Percentiles rank a stretch among this genome's conserved stretches.
Conservation (phyloP, 2,113 vertebrate genomes). For the Perca flavescens region DNA sequence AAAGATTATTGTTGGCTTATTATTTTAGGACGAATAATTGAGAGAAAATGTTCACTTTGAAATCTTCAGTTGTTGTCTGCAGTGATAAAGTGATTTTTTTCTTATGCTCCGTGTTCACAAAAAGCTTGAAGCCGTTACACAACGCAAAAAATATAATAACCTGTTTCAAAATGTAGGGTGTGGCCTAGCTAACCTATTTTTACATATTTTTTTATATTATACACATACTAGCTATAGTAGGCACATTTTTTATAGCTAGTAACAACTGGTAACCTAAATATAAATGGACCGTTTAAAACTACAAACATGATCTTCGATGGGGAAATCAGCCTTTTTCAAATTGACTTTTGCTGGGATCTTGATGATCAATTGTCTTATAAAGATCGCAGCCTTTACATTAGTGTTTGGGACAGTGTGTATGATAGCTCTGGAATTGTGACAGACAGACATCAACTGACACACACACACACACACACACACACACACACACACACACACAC, state of each 20-base stretch:
- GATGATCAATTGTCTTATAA: neutral
- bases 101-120: neutral
- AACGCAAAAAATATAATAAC: neutral
- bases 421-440: constrained; percentile 32
- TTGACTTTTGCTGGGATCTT: neutral
- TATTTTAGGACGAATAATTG: neutral
- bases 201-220: neutral
- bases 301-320: neutral
- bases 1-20: neutral
- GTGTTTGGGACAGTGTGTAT: constrained; percentile 20
- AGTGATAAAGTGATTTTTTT: neutral
- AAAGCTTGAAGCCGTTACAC: neutral
- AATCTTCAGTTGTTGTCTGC: neutral
- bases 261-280: neutral
- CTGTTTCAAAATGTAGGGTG: neutral
- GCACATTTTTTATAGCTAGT: neutral
- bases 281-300: neutral
- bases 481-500: constrained; percentile 15
- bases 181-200: neutral
- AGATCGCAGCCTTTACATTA: neutral
- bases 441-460: constrained; percentile 5
- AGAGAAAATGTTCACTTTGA: neutral
- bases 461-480: constrained; percentile 15
- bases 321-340: neutral
- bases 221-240: neutral